These are phyloP conservation scores for Isurus oxyrinchus DNA, from an alignment of 2,113 vertebrate species.

Conservation along the genomic window DNA sequence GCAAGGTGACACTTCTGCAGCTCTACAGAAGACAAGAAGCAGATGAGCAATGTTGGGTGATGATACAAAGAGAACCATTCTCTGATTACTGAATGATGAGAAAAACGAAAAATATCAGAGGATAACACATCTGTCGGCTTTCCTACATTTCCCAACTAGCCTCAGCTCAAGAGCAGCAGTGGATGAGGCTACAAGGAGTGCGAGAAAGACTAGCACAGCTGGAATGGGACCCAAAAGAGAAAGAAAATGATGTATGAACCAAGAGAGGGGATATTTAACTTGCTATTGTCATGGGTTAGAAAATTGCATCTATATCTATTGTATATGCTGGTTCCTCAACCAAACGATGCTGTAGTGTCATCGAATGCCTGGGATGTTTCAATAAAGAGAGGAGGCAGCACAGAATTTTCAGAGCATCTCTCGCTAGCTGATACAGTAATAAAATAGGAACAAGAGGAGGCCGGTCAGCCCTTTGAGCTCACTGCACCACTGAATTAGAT, in stretches of 20 bases:
- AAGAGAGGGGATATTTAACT: neutral
- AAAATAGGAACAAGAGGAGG: too few relatives aligned
- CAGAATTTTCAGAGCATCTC: too few relatives aligned
- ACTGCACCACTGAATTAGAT: too few relatives aligned
- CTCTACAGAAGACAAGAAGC: neutral
- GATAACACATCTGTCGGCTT: neutral
- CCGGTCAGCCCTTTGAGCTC: too few relatives aligned
- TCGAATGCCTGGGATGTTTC: neutral
- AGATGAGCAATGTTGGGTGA: neutral
- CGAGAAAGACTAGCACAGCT: neutral
- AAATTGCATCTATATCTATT: neutral
- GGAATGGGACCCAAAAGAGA: neutral
- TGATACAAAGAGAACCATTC: neutral
- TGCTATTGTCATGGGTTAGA: neutral
- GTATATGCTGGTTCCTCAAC: neutral
- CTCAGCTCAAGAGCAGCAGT: neutral
- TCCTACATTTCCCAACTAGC: neutral
- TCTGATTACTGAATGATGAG: too few relatives aligned
- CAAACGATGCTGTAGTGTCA: neutral
- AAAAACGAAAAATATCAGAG: neutral
- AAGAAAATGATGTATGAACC: neutral
- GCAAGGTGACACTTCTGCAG: neutral
- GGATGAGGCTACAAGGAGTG: neutral
- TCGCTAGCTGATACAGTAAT: too few relatives aligned
- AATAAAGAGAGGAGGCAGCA: neutral